Percentiles rank a stretch among this genome's conserved stretches.
phyloP scores from a whole-genome alignment of 2,113 vertebrate species.

The Zosterops japonicus region DNA sequence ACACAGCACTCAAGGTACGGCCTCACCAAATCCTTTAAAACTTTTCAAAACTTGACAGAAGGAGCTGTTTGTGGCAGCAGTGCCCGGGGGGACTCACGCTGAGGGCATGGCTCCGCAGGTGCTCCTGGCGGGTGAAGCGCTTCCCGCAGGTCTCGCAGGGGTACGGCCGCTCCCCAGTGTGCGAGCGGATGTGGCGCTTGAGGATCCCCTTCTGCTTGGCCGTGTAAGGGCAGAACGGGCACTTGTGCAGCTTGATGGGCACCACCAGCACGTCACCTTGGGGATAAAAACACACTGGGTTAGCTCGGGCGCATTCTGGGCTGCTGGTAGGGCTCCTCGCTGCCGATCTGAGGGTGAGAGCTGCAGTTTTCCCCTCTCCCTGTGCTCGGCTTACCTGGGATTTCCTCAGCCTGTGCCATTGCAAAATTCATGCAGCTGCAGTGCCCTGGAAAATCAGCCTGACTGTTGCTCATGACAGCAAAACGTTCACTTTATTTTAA shows the following conservation, averaged over 20 bases:
- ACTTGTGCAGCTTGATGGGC: slow-evolving; percentile 94
- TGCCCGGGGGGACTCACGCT: slow-evolving; percentile 79
- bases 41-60: too few relatives aligned
- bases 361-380: fast-evolving
- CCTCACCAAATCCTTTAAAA: too few relatives aligned
- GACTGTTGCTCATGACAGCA: not conserved
- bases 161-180: slow-evolving; percentile 94
- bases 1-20: too few relatives aligned
- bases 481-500: not conserved
- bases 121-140: slow-evolving; percentile 94
- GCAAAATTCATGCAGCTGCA: not conserved
- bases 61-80: too few relatives aligned
- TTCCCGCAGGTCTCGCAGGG: slow-evolving; percentile 95
- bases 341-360: fast-evolving
- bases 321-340: fast-evolving
- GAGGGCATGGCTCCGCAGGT: slow-evolving; percentile 90
- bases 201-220: slow-evolving; percentile 97
- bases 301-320: fast-evolving
- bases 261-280: slow-evolving; percentile 90
- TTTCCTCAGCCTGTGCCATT: fast-evolving
- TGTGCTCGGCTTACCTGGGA: not conserved
- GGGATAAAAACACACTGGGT: fast-evolving
- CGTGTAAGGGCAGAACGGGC: slow-evolving; percentile 95
- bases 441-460: not conserved
- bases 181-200: slow-evolving; percentile 94